A percentile compares a stretch with the other conserved stretches of the same genome.
Conservation (phyloP, 2,797 vertebrate species). For the Xiphophorus birchmanni region DNA sequence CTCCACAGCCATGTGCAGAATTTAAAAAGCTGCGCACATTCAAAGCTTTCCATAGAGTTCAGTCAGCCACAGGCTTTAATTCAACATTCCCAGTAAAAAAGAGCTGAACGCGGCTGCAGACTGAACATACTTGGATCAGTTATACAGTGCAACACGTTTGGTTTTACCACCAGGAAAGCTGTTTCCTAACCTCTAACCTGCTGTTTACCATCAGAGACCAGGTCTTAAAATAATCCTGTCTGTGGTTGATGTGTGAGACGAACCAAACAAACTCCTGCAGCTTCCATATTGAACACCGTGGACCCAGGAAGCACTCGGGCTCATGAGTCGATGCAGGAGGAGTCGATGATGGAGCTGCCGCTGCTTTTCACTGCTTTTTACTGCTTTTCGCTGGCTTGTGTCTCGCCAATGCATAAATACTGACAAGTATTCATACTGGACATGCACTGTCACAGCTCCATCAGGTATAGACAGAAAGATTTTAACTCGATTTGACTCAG, state of each 20-base stretch:
- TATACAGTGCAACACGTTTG: not conserved
- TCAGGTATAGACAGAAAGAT: not conserved
- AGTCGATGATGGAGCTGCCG: slow-evolving; percentile 41
- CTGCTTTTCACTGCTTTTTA: slow-evolving; percentile 43
- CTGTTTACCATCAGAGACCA: slow-evolving; percentile 28
- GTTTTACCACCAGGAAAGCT: not conserved
- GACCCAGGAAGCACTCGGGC: slow-evolving; percentile 48
- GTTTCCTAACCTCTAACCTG: not conserved
- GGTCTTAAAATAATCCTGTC: slow-evolving; percentile 56
- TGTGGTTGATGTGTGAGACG: slow-evolving; percentile 44
- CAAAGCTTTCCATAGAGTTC: not conserved
- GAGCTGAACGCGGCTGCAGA: not conserved
- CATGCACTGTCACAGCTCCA: not conserved
- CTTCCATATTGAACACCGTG: slow-evolving; percentile 43
- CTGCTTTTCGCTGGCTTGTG: not conserved
- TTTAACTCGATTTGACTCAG: not conserved
- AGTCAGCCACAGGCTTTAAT: not conserved
- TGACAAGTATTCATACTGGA: not conserved
- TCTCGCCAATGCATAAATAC: slow-evolving; percentile 6
- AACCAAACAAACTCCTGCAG: slow-evolving; percentile 53
- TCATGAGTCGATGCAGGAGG: slow-evolving; percentile 45
- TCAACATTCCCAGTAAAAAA: not conserved
- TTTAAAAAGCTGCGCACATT: not conserved
- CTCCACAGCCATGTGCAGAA: not conserved
- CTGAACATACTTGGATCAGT: not conserved